A percentile compares a stretch with the other conserved stretches of the same genome.
These are phyloP conservation scores for Mus pahari DNA, from an alignment of 2,113 vertebrate species.

Conservation along the genomic window DNA sequence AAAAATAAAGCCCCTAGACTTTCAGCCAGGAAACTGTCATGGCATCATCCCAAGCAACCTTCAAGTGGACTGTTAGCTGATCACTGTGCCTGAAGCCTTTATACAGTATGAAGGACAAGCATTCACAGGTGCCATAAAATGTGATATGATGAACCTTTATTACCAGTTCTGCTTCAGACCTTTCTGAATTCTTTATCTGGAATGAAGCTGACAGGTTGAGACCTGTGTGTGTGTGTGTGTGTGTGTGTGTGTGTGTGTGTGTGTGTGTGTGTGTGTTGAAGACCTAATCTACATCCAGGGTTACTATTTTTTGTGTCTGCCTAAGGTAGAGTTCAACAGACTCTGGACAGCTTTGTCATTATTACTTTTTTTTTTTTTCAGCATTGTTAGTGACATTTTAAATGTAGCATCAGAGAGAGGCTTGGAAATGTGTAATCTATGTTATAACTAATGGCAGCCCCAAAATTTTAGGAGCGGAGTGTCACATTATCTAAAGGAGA, in stretches of 20 bases:
- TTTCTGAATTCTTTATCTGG: conserved; percentile 61
- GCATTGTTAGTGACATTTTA: conserved; percentile 83
- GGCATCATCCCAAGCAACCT: background rate
- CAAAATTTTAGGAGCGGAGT: conserved; percentile 67
- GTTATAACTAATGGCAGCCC: conserved; percentile 83
- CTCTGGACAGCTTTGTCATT: background rate
- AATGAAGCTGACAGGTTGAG: conserved; percentile 49
- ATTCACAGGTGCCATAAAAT: conserved; percentile 38
- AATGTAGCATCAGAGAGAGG: conserved; percentile 87
- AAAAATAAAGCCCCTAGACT: conserved; percentile 25
- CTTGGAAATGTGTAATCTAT: conserved; percentile 88
- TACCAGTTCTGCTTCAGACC: conserved; percentile 35
- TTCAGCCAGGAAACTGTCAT: background rate
- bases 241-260: too few relatives aligned
- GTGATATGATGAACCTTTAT: conserved; percentile 80
- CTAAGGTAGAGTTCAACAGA: conserved; percentile 69
- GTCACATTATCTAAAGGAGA: conserved; percentile 17
- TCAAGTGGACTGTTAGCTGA: conserved; percentile 75
- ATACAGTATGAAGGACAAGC: conserved; percentile 77
- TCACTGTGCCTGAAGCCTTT: conserved; percentile 79
- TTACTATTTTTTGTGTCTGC: conserved; percentile 66
- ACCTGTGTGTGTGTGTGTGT: background rate
- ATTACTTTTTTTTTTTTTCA: conserved; percentile 61
- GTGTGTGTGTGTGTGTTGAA: background rate
- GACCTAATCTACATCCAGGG: background rate